phyloP scores from a whole-genome alignment of 2,797 vertebrate species.

The Falco peregrinus region DNA sequence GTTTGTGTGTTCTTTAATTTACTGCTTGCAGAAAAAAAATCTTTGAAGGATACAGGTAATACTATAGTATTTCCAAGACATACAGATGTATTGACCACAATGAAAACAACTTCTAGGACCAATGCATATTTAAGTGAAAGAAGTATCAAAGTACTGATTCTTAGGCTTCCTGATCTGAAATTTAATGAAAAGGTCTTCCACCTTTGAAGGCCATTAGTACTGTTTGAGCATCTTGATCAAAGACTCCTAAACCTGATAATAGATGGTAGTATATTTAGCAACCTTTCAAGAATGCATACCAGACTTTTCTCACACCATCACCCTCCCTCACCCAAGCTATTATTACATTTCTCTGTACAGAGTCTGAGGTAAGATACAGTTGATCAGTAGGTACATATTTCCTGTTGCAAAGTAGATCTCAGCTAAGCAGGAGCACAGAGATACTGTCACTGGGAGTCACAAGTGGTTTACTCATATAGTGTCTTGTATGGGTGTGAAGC shows the following conservation, averaged over 20 bases:
- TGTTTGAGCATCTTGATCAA: not conserved
- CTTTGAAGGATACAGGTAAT: not conserved
- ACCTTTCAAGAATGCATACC: not conserved
- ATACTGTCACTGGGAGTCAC: not conserved
- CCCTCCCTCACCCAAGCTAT: not conserved
- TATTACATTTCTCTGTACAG: not conserved
- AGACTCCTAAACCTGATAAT: not conserved
- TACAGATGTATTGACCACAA: not conserved
- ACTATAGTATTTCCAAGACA: not conserved
- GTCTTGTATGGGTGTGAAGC: not conserved
- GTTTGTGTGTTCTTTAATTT: not conserved
- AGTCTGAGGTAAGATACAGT: not conserved
- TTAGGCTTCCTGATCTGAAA: slow-evolving; percentile 2
- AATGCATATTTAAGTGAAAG: not conserved
- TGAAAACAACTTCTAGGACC: not conserved
- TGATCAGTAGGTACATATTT: not conserved
- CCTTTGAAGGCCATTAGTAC: not conserved
- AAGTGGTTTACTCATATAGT: not conserved
- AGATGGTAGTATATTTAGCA: not conserved
- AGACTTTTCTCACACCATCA: not conserved
- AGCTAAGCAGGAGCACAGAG: not conserved
- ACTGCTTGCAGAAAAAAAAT: not conserved
- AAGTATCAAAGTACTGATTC: not conserved
- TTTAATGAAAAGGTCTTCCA: not conserved
- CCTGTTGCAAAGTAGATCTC: not conserved